Conservation (phyloP, 2,888 invertebrate species). For the Taphrorychus bicolor region DNA sequence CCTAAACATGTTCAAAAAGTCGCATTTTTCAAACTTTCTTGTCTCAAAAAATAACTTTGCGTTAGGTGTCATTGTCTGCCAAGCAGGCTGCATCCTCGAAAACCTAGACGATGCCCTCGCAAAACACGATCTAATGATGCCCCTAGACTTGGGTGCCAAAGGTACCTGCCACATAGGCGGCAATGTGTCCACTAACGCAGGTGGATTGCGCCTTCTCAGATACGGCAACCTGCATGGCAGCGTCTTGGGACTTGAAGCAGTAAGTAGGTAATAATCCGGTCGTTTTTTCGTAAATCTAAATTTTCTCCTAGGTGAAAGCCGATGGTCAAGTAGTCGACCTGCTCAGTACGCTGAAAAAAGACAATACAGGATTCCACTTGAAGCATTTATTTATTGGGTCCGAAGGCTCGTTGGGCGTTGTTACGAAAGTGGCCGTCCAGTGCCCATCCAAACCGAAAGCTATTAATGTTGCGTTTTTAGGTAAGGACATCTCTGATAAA, state of each 20-base stretch:
- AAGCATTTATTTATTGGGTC: conserved; percentile 98
- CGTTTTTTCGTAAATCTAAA: too few relatives aligned
- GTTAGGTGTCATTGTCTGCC: conserved; percentile 81
- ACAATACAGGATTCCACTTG: conserved; percentile 97
- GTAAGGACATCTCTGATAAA: conserved; percentile 65
- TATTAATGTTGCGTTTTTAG: conserved; percentile 87
- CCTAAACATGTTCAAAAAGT: too few relatives aligned
- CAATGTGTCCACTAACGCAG: conserved; percentile 96
- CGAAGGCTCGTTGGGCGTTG: conserved; percentile 94
- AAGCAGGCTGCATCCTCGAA: conserved; percentile 95
- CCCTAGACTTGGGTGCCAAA: conserved; percentile 96
- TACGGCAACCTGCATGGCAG: conserved; percentile 96
- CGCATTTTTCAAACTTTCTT: too few relatives aligned
- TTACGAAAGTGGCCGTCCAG: conserved; percentile 90
- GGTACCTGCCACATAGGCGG: conserved; percentile 96
- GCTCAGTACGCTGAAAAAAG: conserved; percentile 87
- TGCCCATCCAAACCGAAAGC: conserved; percentile 87
- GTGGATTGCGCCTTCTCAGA: conserved; percentile 90
- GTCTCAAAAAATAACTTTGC: too few relatives aligned
- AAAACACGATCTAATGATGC: conserved; percentile 80
- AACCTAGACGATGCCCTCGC: conserved; percentile 77
- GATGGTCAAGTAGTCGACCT: conserved; percentile 87
- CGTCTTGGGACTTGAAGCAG: conserved; percentile 90
- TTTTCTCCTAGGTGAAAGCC: conserved; percentile 88
- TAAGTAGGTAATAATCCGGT: too few relatives aligned